A percentile compares a stretch with the other conserved stretches of the same genome.
These are phyloP conservation scores for Megaptera novaeangliae DNA, from an alignment of 2,113 vertebrate species.

Conservation along the genomic window DNA sequence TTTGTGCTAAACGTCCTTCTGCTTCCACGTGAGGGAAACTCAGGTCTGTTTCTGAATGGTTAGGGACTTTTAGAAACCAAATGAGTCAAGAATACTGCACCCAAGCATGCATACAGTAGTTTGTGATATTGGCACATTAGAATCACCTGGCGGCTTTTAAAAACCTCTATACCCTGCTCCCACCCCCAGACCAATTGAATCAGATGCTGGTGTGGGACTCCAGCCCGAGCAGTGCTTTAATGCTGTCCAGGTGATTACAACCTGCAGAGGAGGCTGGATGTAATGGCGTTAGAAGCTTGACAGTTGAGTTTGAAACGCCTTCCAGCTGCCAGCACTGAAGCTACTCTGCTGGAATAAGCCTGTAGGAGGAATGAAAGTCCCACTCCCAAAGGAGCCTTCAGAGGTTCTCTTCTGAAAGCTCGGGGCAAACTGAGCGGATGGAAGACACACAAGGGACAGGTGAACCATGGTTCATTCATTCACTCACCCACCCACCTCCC, in stretches of 20 bases:
- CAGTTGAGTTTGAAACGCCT: background rate
- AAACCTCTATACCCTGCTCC: background rate
- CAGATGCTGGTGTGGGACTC: background rate
- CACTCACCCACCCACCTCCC: background rate
- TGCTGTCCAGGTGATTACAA: background rate
- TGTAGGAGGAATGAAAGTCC: background rate
- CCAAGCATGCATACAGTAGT: background rate
- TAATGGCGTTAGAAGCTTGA: rapidly evolving
- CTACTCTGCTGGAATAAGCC: background rate
- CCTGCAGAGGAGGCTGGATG: background rate
- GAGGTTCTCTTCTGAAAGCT: background rate
- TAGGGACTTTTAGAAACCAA: background rate
- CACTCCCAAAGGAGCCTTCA: background rate
- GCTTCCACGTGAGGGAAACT: background rate
- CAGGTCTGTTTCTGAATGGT: background rate
- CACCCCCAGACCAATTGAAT: too few relatives aligned
- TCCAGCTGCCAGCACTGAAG: background rate
- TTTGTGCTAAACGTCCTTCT: background rate
- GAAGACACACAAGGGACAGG: background rate
- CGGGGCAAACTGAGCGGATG: background rate
- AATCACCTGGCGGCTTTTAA: background rate
- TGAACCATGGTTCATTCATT: background rate
- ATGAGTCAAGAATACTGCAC: background rate
- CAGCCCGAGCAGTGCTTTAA: background rate
- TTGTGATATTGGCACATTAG: background rate